Conservation (phyloP, 2,888 invertebrate species). For the Eutolmus rufibarbis region DNA sequence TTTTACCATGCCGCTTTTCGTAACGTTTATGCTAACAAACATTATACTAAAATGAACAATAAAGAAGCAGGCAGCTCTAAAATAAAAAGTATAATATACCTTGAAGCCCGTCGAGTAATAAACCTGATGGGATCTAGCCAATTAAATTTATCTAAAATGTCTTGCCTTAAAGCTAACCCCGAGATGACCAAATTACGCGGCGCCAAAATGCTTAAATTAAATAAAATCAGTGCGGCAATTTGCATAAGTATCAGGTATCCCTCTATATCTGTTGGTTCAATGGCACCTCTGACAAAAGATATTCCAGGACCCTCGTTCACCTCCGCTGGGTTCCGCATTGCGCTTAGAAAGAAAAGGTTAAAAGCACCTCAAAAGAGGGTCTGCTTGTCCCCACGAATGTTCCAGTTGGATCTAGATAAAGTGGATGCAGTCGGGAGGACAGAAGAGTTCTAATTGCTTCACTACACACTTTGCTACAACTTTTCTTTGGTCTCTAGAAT, state of each 20-base stretch:
- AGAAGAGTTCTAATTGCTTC: background rate
- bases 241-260: constrained; percentile 3
- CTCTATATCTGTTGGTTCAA: background rate
- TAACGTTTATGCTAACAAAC: no score
- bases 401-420: constrained; percentile 9
- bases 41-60: background rate
- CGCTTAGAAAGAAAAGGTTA: background rate
- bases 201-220: background rate
- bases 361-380: background rate
- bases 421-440: background rate
- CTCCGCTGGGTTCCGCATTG: background rate
- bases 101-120: background rate
- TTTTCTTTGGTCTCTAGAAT: constrained; percentile 6
- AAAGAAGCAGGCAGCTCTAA: background rate
- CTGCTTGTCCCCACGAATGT: background rate
- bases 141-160: background rate
- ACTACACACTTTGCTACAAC: background rate
- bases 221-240: background rate
- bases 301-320: background rate
- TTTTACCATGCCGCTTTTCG: no score
- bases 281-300: background rate
- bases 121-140: background rate
- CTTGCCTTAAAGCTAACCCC: background rate
- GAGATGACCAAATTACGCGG: background rate
- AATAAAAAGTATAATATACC: background rate